Evolutionary conservation across 1,140 invertebrate genomes (phyloP).

Genomic region (Calycopis cecrops): DNA sequence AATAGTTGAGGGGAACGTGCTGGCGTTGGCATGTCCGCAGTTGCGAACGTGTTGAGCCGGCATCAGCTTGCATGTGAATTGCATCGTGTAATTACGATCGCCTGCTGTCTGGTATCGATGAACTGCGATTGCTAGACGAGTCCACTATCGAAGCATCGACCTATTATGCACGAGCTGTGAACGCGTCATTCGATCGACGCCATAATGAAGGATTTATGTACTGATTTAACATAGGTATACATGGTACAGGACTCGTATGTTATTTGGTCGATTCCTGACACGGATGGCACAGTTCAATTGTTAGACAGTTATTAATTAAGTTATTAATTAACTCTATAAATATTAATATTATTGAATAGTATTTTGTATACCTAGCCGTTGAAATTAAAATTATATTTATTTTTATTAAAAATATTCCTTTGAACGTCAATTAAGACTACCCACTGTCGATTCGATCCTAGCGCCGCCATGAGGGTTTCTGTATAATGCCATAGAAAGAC

Average conservation of each 20-base stretch:
- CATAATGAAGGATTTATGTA: neutral
- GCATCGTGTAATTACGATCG: constrained; percentile 15
- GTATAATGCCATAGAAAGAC: too few relatives aligned
- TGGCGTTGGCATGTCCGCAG: constrained; percentile 13
- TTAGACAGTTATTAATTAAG: too few relatives aligned
- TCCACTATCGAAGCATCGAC: constrained; percentile 20
- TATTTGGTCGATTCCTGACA: too few relatives aligned
- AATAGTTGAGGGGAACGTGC: neutral
- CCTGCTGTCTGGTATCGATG: constrained; percentile 15
- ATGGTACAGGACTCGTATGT: neutral
- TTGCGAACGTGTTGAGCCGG: constrained; percentile 17
- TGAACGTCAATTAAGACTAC: too few relatives aligned
- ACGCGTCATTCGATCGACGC: neutral
- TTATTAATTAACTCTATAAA: too few relatives aligned
- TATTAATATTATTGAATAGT: too few relatives aligned
- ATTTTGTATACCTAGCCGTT: too few relatives aligned
- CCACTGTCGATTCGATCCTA: too few relatives aligned
- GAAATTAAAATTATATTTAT: too few relatives aligned
- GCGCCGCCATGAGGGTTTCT: too few relatives aligned
- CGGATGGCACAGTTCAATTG: too few relatives aligned
- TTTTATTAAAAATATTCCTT: too few relatives aligned
- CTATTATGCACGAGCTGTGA: constrained; percentile 14
- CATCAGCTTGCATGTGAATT: constrained; percentile 11
- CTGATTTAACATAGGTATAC: constrained; percentile 9
- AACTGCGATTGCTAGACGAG: constrained; percentile 17